Evolutionary conservation across 2,797 vertebrate genomes (phyloP).

Genomic region (Arremon brunneinucha): DNA sequence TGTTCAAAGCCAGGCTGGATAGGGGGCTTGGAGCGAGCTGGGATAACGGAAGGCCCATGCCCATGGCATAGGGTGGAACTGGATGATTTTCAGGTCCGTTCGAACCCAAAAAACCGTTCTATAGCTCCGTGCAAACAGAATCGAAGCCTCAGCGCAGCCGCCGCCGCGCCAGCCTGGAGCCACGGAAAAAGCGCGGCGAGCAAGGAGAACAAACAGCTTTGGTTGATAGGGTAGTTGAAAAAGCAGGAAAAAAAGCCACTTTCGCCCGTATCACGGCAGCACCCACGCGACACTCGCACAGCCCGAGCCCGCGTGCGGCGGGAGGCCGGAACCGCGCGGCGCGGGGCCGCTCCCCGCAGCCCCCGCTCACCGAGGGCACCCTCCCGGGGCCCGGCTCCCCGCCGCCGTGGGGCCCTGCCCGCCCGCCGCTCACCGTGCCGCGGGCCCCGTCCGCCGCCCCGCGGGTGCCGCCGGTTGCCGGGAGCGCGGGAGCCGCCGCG

Average conservation of each 20-base stretch:
- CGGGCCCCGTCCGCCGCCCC: not conserved
- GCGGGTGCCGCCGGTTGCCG: not conserved
- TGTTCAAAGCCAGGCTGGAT: not conserved
- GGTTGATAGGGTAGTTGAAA: rapidly evolving
- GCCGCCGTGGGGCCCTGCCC: not conserved
- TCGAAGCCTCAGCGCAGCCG: rapidly evolving
- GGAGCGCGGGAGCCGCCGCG: not conserved
- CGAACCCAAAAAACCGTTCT: not conserved
- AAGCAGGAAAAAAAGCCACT: rapidly evolving
- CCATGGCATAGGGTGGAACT: rapidly evolving
- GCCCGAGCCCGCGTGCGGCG: not conserved
- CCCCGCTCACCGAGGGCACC: not conserved
- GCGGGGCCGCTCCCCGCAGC: not conserved
- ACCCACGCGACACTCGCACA: not conserved
- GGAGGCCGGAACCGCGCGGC: not conserved
- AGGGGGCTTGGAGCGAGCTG: not conserved
- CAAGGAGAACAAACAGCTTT: not conserved
- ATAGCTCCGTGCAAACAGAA: rapidly evolving
- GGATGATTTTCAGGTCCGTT: not conserved
- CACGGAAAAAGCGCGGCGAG: not conserved
- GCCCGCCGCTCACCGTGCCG: not conserved
- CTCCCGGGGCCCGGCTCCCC: not conserved
- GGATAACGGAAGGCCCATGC: rapidly evolving
- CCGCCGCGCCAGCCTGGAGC: not conserved
- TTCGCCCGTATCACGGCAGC: not conserved